phyloP scores from a whole-genome alignment of 1,140 invertebrate species.

The Pseudomyrmex gracilis region DNA sequence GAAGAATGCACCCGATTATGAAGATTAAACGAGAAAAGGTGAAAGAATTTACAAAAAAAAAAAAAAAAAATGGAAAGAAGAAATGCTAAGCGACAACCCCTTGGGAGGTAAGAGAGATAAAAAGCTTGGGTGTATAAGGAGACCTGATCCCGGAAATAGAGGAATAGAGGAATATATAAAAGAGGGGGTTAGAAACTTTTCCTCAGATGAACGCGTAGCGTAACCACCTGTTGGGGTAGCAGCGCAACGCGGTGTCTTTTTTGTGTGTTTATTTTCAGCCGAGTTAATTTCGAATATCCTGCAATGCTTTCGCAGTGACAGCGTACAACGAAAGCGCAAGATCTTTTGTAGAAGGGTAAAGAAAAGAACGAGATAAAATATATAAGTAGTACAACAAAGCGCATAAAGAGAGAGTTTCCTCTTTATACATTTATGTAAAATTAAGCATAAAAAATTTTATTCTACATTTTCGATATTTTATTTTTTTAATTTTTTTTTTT shows the following conservation, averaged over 20 bases:
- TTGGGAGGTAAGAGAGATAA: conserved; percentile 62
- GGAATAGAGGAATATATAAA: conserved; percentile 21
- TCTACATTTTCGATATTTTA: no score
- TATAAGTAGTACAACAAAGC: conserved; percentile 5
- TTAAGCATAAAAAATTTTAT: no score
- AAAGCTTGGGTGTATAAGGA: conserved; percentile 54
- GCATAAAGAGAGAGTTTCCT: no score
- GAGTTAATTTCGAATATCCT: conserved; percentile 68
- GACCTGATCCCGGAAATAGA: background rate
- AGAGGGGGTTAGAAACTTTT: conserved; percentile 55
- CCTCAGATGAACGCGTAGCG: conserved; percentile 8
- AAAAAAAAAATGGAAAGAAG: no score
- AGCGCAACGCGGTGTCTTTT: background rate
- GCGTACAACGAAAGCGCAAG: conserved; percentile 3
- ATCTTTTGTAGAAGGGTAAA: conserved; percentile 20
- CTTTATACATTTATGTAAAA: no score
- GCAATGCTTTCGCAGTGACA: conserved; percentile 48
- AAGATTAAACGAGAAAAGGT: conserved; percentile 34
- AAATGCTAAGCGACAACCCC: no score
- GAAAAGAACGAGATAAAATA: background rate
- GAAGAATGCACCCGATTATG: conserved; percentile 64
- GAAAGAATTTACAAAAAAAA: background rate
- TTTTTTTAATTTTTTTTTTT: no score
- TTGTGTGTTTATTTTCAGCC: conserved; percentile 66
- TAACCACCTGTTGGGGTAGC: conserved; percentile 75